Base-by-base conservation (phyloP, 2,113 vertebrate species). In the Loxodonta africana region DNA sequence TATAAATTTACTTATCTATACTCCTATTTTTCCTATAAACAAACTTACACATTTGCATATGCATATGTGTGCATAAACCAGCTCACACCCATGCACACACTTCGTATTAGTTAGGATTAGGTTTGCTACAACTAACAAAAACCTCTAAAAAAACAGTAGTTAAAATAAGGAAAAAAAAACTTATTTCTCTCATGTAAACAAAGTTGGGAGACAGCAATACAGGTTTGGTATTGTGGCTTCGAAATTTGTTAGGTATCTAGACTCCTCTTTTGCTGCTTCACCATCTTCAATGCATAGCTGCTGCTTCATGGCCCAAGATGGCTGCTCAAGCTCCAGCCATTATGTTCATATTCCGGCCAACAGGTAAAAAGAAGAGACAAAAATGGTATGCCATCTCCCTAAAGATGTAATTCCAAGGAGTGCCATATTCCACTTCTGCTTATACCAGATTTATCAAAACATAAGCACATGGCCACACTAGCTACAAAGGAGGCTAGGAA, bases 61-160 rank as follows among this genome's bases (percentile, higher is more conserved):
- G 3, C n/a, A 78, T 3, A 12, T 51, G 14, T 69, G 21, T 15
- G 25, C 62, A 81, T 30, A 33, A 86, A n/a, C n/a, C 83, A 44
- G 46, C n/a, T 67, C 37, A 44, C 12, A 28, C 28, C 63, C 15
- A n/a, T 28, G 28, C 26, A 87, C 6, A 8, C 23, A 26, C 30
- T 87, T 81, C 80, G 8, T 87, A 67, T 91, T 83, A 87, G 28
- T 91, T 83, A 87, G 28, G 15, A n/a, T 80, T 69, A 33, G 37
- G 21, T 67, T 60, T n/a, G 63, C 63, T 81, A 14, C 41, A 67
- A 80, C 26, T 57, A 57, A 93, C 37, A 86, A 60, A 78, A 78
- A 93, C 48, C n/a, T 69, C 74, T 63, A 57, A 93, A 87, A 62
- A 62, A 73, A 30, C 44, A 83, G 33, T 51, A 65, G 30, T 85